Percentiles rank a stretch among this genome's conserved stretches.
Evolutionary conservation across 2,888 invertebrate genomes (phyloP).

Genomic region (Ophion costatus): DNA sequence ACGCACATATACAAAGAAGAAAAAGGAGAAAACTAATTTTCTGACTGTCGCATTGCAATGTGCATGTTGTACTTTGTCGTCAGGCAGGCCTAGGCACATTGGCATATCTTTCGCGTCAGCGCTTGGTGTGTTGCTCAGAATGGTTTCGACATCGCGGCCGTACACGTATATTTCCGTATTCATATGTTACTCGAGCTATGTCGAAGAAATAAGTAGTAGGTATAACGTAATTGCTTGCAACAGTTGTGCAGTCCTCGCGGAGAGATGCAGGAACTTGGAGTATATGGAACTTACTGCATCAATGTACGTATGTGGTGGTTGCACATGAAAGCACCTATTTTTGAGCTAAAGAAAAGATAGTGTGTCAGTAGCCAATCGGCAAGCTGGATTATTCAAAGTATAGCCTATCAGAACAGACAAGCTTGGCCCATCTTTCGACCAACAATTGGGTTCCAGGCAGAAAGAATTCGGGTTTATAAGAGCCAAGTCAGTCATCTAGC

Average conservation of each 20-base stretch:
- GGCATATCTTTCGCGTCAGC: slow-evolving; percentile 28
- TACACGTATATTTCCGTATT: slow-evolving; percentile 21
- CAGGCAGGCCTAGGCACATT: slow-evolving; percentile 13
- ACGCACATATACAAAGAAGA: background rate
- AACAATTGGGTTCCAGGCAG: no score
- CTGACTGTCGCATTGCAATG: slow-evolving; percentile 22
- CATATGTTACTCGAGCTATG: background rate
- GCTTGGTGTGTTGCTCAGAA: slow-evolving; percentile 13
- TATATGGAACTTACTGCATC: no score
- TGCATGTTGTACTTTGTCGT: slow-evolving; percentile 34
- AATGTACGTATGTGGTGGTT: no score
- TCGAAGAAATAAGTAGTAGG: slow-evolving; percentile 1
- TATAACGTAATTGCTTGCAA: slow-evolving; percentile 2
- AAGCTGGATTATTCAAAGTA: no score
- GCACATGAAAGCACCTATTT: no score
- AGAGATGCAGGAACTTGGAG: no score
- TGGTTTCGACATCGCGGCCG: slow-evolving; percentile 28
- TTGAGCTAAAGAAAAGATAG: no score
- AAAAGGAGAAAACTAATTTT: slow-evolving; percentile 47
- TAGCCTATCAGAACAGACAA: no score
- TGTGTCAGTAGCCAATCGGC: no score
- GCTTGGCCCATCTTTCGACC: no score
- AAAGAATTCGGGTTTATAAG: no score
- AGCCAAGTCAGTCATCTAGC: no score
- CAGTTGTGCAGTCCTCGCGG: background rate